Conservation (phyloP, 1,140 invertebrate species). For the Whitmania pigra region DNA sequence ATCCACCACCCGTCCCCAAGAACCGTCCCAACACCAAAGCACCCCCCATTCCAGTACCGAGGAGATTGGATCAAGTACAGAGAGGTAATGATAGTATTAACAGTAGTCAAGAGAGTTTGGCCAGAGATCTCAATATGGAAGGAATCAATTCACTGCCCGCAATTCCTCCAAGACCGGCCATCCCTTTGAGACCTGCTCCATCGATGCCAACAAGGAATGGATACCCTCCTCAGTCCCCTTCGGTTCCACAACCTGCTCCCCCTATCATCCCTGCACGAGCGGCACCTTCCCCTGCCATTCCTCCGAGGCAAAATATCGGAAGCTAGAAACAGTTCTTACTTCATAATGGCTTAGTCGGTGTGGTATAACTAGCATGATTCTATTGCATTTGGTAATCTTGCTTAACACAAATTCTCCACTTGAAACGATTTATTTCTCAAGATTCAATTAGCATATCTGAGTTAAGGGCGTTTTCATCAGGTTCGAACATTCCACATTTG, state of each 20-base stretch:
- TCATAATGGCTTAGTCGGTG: too few species aligned
- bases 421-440: too few species aligned
- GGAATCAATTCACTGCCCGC: background rate
- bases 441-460: too few species aligned
- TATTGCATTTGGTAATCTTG: too few species aligned
- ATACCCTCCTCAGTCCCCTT: background rate
- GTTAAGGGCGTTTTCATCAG: too few species aligned
- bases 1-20: background rate
- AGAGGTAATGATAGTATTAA: background rate
- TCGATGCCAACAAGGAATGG: background rate
- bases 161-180: background rate
- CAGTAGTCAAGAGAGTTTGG: background rate
- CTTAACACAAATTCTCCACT: too few species aligned
- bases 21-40: background rate
- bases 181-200: background rate
- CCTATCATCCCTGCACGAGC: background rate
- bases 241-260: background rate
- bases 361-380: too few species aligned
- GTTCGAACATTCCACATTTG: too few species aligned
- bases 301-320: background rate
- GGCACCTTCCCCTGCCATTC: background rate
- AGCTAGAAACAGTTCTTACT: too few species aligned
- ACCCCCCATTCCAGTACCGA: background rate
- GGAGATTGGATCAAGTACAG: background rate
- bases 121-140: background rate